These are phyloP conservation scores for Pocillopora verrucosa DNA, from an alignment of 64 coral and sea anemone species.

Conservation along the genomic window DNA sequence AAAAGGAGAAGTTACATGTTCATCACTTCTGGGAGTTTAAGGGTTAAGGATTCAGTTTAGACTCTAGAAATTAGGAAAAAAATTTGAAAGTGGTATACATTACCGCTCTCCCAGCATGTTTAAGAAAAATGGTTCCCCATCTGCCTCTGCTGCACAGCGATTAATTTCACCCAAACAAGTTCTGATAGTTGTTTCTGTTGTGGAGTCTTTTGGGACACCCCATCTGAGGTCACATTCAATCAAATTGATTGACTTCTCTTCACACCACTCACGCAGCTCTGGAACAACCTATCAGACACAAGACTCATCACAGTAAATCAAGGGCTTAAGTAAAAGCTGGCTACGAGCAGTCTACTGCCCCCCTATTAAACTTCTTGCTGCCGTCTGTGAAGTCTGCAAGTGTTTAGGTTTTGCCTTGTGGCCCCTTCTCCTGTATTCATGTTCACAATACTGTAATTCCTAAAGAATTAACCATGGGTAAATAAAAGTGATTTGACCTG, in stretches of 20 bases:
- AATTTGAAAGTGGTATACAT: not conserved
- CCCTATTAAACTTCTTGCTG: too few species aligned
- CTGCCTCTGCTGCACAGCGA: constrained; percentile 69
- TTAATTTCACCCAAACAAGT: constrained; percentile 84
- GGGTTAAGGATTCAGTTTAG: not conserved
- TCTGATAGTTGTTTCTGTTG: constrained; percentile 69
- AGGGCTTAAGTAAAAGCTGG: not conserved
- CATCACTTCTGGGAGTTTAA: too few species aligned
- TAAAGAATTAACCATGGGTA: too few species aligned
- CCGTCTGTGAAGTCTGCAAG: too few species aligned
- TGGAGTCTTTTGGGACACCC: constrained; percentile 82
- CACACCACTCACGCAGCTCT: constrained; percentile 85
- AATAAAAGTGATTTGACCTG: too few species aligned
- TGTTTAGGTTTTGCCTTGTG: too few species aligned
- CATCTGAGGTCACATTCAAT: constrained; percentile 86
- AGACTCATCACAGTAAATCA: not conserved
- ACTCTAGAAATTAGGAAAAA: not conserved
- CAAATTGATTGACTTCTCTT: constrained; percentile 58
- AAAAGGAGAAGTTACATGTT: too few species aligned
- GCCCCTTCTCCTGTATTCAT: too few species aligned
- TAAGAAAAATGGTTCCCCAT: constrained; percentile 74
- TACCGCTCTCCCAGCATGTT: constrained; percentile 91
- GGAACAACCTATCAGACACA: constrained; percentile 59
- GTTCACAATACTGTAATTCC: too few species aligned
- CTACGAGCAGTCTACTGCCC: not conserved